phyloP scores from a whole-genome alignment of 2,888 invertebrate species.

The Cremastobaeus sp. region DNA sequence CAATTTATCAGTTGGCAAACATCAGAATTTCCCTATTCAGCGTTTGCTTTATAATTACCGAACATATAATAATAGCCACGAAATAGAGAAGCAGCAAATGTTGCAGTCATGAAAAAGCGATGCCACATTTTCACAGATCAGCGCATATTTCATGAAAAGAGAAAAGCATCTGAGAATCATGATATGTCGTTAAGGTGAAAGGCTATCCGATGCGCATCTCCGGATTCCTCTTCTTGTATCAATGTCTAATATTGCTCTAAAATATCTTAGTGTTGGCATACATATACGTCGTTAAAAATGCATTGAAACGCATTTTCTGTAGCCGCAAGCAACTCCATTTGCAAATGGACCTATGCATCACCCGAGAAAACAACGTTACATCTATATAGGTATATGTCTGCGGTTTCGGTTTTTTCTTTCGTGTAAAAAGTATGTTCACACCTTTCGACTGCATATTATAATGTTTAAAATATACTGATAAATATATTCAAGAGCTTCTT shows the following conservation, averaged over 20 bases:
- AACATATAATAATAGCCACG: no score
- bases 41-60: no score
- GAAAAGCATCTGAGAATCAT: constrained; percentile 40
- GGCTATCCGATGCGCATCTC: constrained; percentile 46
- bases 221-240: constrained; percentile 38
- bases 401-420: constrained; percentile 27
- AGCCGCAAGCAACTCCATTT: constrained; percentile 63
- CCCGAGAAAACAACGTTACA: constrained; percentile 61
- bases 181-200: constrained; percentile 52
- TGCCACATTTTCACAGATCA: constrained; percentile 39
- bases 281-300: constrained; percentile 64
- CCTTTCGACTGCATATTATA: constrained; percentile 10
- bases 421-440: constrained; percentile 13
- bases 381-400: constrained; percentile 24
- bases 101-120: constrained; percentile 22
- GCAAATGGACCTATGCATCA: constrained; percentile 65
- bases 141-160: constrained; percentile 34
- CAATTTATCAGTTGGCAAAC: no score
- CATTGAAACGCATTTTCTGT: constrained; percentile 64
- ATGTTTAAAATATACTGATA: constrained; percentile 4
- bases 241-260: constrained; percentile 38
- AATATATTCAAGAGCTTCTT: no score
- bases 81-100: no score
- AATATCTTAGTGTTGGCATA: constrained; percentile 46
- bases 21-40: no score